Evolutionary conservation across 2,797 vertebrate species (phyloP), one percentile per base, ranked within the genome.

Genomic region (Periparus ater): DNA sequence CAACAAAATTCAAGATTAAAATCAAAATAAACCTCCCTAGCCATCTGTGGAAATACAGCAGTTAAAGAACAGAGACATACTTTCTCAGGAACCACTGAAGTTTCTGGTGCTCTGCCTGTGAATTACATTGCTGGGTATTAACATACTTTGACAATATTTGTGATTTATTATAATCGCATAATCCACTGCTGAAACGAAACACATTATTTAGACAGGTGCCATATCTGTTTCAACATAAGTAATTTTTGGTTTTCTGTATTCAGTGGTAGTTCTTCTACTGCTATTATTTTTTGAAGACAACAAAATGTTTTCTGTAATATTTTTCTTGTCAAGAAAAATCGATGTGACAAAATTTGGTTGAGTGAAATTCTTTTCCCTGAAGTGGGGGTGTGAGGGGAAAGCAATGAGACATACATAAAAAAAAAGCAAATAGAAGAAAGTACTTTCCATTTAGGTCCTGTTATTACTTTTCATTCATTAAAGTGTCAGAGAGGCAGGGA

Each of bases 161-260:
- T 80, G 50, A 71, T 89, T 90, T 89, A 88, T 73, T 85, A 77
- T 66, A 87, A 50, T 63, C 4, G 2, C 36, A 51, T 53, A 67
- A 73, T 76, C 72, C 29, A 20, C 10, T 82, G 88, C 60, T 85
- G 83, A 76, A 95, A 57, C 60, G 89, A 92, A 95, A 9, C 32
- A 63, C 45, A 81, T 94, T 95, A 91, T 96, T 91, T 95, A 95
- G 71, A 67, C 88, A 94, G 94, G 85, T 88, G 88, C 85, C n/a
- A 13, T 89, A 65, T 91, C 54, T 87, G 48, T 83, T 96, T 91
- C 75, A 76, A 58, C 8, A 2, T 11, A 94, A 54, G n/a, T 84
- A 44, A 91, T 83, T 70, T 77, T 55, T 88, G 42, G 1, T 25
- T 85, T 83, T 86, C 47, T 82, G 9, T 53, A 65, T 84, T 91